Evolutionary conservation across 2,797 vertebrate species (phyloP), one percentile per base, ranked within the genome.

Genomic region (Eidolon dupreanum): DNA sequence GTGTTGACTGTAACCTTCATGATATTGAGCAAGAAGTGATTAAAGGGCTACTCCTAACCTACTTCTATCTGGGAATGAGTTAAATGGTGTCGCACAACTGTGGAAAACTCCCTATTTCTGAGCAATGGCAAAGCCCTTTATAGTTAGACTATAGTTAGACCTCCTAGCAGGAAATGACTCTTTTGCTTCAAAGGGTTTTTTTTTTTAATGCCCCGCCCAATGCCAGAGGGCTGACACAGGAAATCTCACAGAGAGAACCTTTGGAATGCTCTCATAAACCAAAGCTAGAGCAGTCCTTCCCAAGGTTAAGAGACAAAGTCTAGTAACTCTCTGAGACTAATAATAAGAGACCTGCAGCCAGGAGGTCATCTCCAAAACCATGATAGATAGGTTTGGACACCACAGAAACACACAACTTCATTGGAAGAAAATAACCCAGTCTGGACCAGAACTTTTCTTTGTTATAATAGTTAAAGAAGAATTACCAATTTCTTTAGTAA

Each of bases 141-240:
- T 6, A 33, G 12, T 75, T 71, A 91, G 33, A 83, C n/a, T 70
- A 82, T 6, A 33, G 12, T 75, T 71, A 91, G 33, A 83, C n/a
- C 61, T 88, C 26, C 13, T 33, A 73, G 36, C 79, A 86, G 68
- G 73, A 97, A 92, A 95, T 92, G 85, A 95, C 66, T 94, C 84
- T 66, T 87, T 33, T 19, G 57, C 24, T 81, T 68, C 63, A 78
- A 84, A 88, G 49, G 0, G 0, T 15, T 16, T 5, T 5, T 5
- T 70, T 84, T 89, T 65, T 51, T 68, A 95, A 88, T 5, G 61
- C 51, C 15, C 51, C 46, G 19, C 94, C 90, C 90, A 83, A 94
- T 90, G 73, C 66, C 66, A 70, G 16, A 33, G 61, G 51, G 15
- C 51, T 90, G 55, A 96, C 68, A 93, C 88, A 85, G 66, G 92